Conservation (phyloP, 2,113 vertebrate genomes). For the Ovibos moschatus region DNA sequence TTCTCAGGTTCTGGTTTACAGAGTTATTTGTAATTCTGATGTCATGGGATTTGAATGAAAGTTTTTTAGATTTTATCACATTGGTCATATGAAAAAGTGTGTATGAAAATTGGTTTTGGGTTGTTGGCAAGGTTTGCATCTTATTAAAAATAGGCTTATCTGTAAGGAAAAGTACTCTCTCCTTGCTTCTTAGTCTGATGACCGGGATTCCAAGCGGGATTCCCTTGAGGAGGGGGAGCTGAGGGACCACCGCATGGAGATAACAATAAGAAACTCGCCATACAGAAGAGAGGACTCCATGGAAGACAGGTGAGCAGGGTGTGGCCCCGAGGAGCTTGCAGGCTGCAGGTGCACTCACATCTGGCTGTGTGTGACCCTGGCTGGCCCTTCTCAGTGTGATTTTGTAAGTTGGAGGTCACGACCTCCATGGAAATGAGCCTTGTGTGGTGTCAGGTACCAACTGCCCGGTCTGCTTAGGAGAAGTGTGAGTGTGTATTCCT, state of each 20-base stretch:
- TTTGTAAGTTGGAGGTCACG: neutral
- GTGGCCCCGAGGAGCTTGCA: accelerated
- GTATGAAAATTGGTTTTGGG: neutral
- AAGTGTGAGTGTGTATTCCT: neutral
- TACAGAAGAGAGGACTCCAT: conserved; percentile 94
- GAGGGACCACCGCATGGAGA: conserved; percentile 98
- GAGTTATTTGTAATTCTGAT: neutral
- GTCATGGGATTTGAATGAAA: neutral
- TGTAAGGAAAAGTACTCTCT: neutral
- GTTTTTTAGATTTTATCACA: neutral
- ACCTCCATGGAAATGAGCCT: too few relatives aligned
- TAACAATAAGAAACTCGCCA: conserved; percentile 97
- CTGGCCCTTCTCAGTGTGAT: too few relatives aligned
- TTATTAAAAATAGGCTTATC: neutral
- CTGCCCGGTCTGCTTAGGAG: too few relatives aligned
- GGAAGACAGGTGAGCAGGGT: conserved; percentile 90
- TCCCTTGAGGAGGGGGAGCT: conserved; percentile 99
- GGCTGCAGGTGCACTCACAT: accelerated
- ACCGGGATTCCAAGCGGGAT: conserved; percentile 96
- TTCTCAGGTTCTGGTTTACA: neutral
- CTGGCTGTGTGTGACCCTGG: accelerated
- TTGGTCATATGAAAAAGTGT: neutral
- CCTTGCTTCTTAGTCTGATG: conserved; percentile 90
- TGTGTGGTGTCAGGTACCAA: neutral
- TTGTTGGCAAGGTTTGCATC: neutral